phyloP scores from a whole-genome alignment of 2,113 vertebrate species.

The Paedocypris sp. region DNA sequence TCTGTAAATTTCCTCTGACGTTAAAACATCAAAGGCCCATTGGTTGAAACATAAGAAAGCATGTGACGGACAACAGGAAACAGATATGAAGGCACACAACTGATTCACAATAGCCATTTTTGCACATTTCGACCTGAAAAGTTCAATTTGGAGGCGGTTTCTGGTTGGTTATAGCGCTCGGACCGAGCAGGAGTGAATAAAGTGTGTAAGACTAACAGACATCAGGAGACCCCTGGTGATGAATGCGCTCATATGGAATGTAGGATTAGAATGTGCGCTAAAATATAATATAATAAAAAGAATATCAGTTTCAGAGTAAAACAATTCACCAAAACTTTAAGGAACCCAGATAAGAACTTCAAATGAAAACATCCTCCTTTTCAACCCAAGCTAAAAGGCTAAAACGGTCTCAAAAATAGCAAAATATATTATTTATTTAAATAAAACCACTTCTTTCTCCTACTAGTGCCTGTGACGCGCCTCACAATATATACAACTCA shows the following conservation, averaged over 20 bases:
- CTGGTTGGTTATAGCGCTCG: too few relatives aligned
- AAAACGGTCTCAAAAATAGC: constrained; percentile 39
- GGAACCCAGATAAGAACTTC: background rate
- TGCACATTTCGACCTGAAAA: constrained; percentile 6
- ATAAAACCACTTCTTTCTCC: constrained; percentile 48
- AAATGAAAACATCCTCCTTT: too few relatives aligned
- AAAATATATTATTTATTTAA: constrained; percentile 65
- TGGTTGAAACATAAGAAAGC: background rate
- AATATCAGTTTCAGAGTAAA: background rate
- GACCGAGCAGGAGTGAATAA: too few relatives aligned
- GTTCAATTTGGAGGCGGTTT: background rate
- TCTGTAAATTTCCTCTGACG: too few relatives aligned
- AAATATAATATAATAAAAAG: background rate
- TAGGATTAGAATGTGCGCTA: background rate
- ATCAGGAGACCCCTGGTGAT: too few relatives aligned
- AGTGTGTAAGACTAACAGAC: too few relatives aligned
- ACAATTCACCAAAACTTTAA: background rate
- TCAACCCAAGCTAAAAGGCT: constrained; percentile 33
- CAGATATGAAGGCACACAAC: background rate
- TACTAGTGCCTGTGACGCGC: constrained; percentile 20
- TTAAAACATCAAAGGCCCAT: too few relatives aligned
- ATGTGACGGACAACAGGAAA: background rate
- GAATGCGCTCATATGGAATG: background rate
- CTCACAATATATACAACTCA: background rate
- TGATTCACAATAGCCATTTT: background rate